These are phyloP conservation scores for Hydraecia micacea DNA, from an alignment of 2,888 invertebrate genomes.

Conservation along the genomic window DNA sequence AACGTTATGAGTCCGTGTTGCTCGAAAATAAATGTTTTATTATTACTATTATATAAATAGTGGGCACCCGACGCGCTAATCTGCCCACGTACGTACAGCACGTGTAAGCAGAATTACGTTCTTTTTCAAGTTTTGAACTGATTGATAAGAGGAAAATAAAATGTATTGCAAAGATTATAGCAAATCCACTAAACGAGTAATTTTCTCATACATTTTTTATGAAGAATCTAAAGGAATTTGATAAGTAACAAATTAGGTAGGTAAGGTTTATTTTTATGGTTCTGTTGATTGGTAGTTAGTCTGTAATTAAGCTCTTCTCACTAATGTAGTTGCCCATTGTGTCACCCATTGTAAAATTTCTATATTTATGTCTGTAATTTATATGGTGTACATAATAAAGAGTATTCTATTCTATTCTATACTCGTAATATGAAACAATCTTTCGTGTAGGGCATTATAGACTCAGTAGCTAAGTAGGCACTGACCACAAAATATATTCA, in stretches of 20 bases:
- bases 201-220: neutral
- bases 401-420: too few species aligned
- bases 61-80: neutral
- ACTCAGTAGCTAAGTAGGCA: neutral
- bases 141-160: neutral
- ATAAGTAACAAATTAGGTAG: neutral
- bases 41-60: too few species aligned
- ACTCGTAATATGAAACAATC: neutral
- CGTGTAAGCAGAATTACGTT: neutral
- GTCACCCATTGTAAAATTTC: too few species aligned
- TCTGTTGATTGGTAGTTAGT: neutral
- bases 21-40: too few species aligned
- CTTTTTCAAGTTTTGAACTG: neutral
- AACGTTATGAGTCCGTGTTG: too few species aligned
- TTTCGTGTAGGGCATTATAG: neutral
- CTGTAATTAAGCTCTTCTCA: too few species aligned
- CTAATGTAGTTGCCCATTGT: too few species aligned
- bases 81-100: constrained; percentile 2
- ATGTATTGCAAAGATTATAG: neutral
- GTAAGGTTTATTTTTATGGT: neutral
- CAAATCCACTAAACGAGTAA: neutral
- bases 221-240: neutral
- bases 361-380: too few species aligned
- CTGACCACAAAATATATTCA: constrained; percentile 25
- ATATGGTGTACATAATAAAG: too few species aligned